These are phyloP conservation scores for Antigone vipio DNA, from an alignment of 2,113 vertebrate genomes.

Conservation along the genomic window DNA sequence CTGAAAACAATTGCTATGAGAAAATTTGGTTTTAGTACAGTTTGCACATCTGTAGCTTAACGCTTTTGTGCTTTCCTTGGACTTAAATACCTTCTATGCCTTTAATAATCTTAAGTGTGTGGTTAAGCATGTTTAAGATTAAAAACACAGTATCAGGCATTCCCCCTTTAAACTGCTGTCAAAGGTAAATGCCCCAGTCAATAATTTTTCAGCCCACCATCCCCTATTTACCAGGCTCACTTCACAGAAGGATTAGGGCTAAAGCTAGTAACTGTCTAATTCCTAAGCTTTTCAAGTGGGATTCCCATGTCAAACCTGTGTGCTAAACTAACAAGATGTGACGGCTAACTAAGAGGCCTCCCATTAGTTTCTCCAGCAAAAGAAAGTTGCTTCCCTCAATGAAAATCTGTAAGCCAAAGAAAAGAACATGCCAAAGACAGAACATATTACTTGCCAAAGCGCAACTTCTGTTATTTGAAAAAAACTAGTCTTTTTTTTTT, in stretches of 20 bases:
- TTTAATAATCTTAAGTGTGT: background rate
- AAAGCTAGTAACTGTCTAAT: background rate
- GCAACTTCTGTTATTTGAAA: background rate
- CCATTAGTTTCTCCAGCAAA: background rate
- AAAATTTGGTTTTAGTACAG: background rate
- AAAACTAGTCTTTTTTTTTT: background rate
- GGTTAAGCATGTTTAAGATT: background rate
- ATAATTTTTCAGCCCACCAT: background rate
- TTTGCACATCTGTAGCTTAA: background rate
- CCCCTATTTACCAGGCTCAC: background rate
- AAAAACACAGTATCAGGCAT: background rate
- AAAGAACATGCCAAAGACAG: background rate
- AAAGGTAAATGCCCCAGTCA: background rate
- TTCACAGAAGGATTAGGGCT: background rate
- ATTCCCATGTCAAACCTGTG: background rate
- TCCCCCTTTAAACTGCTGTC: background rate
- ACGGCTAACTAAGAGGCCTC: background rate
- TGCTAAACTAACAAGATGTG: background rate
- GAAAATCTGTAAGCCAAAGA: background rate
- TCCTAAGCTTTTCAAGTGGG: background rate
- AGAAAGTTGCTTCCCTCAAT: background rate
- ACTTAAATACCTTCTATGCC: background rate
- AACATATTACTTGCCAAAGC: rapidly evolving
- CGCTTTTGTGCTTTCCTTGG: background rate
- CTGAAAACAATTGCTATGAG: background rate